phyloP scores from a whole-genome alignment of 2,888 invertebrate genomes.

The Mesopsocus fuscifrons region DNA sequence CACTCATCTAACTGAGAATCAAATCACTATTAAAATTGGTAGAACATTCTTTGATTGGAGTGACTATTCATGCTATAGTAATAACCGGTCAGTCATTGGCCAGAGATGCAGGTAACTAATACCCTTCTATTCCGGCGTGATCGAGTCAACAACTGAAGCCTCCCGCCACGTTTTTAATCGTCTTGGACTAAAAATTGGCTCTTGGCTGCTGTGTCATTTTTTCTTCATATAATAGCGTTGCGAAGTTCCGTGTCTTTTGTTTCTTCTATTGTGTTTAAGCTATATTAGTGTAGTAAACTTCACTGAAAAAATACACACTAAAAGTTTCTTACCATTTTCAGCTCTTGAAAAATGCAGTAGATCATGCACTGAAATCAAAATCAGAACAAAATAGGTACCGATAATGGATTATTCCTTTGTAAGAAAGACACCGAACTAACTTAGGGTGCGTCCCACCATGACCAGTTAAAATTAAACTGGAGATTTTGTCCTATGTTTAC shows the following conservation, averaged over 20 bases:
- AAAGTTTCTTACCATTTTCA: conserved; percentile 19
- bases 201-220: too few relatives aligned
- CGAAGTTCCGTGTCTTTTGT: too few relatives aligned
- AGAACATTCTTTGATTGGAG: neutral
- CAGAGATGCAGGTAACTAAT: neutral
- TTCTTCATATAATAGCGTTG: neutral
- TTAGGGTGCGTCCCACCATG: too few relatives aligned
- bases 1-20: conserved; percentile 18
- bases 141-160: neutral
- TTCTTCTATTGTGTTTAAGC: too few relatives aligned
- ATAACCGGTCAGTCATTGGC: neutral
- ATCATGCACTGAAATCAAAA: conserved; percentile 19
- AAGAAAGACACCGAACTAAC: too few relatives aligned
- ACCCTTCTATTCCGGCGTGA: neutral
- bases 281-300: too few relatives aligned
- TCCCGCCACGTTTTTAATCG: too few relatives aligned
- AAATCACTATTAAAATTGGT: neutral
- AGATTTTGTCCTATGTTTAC: too few relatives aligned
- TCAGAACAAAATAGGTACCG: too few relatives aligned
- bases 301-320: neutral
- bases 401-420: too few relatives aligned
- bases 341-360: conserved; percentile 20
- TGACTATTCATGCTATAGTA: conserved; percentile 1
- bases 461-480: too few relatives aligned
- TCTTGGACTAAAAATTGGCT: too few relatives aligned